These are phyloP conservation scores for Chloebia gouldiae DNA, from an alignment of 2,113 vertebrate genomes.

Conservation along the genomic window DNA sequence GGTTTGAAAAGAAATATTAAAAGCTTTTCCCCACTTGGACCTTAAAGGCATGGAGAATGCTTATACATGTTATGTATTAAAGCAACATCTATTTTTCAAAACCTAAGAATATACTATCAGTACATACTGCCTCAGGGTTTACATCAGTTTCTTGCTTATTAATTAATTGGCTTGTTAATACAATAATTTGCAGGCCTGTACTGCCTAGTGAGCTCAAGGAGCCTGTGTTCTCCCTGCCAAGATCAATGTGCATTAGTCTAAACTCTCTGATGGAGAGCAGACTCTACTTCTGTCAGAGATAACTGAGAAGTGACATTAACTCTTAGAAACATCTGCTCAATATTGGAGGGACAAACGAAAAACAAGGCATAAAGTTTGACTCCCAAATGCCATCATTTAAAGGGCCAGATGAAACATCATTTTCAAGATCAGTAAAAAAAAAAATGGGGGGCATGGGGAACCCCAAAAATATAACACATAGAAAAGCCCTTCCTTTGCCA, in stretches of 20 bases:
- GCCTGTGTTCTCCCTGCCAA: slow-evolving; percentile 67
- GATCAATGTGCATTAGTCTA: slow-evolving; percentile 74
- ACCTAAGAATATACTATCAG: neutral
- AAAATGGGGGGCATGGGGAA: rapidly evolving
- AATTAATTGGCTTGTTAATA: slow-evolving; percentile 73
- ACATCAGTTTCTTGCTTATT: slow-evolving; percentile 67
- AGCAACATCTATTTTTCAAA: slow-evolving; percentile 29
- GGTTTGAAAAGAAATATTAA: neutral
- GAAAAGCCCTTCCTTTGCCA: neutral
- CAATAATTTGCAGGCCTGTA: slow-evolving; percentile 58
- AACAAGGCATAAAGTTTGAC: neutral
- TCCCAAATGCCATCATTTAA: neutral
- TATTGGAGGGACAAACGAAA: neutral
- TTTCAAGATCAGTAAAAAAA: neutral
- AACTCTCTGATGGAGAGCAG: slow-evolving; percentile 71
- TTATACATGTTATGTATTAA: neutral
- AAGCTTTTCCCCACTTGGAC: neutral
- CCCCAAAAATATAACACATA: neutral
- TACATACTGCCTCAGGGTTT: slow-evolving; percentile 17
- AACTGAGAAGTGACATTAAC: slow-evolving; percentile 63
- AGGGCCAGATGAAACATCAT: neutral
- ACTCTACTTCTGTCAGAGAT: slow-evolving; percentile 66
- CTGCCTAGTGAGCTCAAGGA: slow-evolving; percentile 52
- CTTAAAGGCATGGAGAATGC: neutral
- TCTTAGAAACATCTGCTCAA: slow-evolving; percentile 65